These are phyloP conservation scores for Odontophorus gujanensis DNA, from an alignment of 2,113 vertebrate species.

Conservation along the genomic window DNA sequence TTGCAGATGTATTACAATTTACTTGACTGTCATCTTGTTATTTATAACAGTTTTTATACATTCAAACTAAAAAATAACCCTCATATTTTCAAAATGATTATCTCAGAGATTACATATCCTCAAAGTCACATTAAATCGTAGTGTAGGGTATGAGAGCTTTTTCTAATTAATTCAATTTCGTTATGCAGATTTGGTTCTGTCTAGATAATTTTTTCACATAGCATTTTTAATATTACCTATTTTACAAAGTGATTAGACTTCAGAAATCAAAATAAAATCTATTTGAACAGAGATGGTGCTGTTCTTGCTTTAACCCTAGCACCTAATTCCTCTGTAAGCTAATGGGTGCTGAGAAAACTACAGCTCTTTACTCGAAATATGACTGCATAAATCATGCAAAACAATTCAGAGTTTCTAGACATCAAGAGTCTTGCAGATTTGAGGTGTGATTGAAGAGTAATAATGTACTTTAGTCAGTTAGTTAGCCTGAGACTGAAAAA, in stretches of 20 bases:
- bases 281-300: neutral
- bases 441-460: conserved; percentile 68
- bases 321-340: conserved; percentile 26
- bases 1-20: conserved; percentile 39
- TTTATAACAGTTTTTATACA: conserved; percentile 69
- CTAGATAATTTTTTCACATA: conserved; percentile 44
- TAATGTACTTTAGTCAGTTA: conserved; percentile 50
- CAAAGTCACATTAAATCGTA: conserved; percentile 67
- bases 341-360: conserved; percentile 11
- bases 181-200: conserved; percentile 72
- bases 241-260: conserved; percentile 39
- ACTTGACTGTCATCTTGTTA: conserved; percentile 63
- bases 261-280: conserved; percentile 26
- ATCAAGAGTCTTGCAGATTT: conserved; percentile 54
- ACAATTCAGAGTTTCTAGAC: conserved; percentile 52
- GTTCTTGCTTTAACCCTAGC: conserved; percentile 5
- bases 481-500: conserved; percentile 61
- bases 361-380: conserved; percentile 53
- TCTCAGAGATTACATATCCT: conserved; percentile 69
- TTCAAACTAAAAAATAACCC: conserved; percentile 63
- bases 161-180: conserved; percentile 77
- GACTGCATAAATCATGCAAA: conserved; percentile 61
- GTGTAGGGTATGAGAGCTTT: conserved; percentile 56
- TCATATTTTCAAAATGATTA: conserved; percentile 71
- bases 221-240: conserved; percentile 8